Evolutionary conservation across 2,113 vertebrate species (phyloP).

Genomic region (Meleagris gallopavo): DNA sequence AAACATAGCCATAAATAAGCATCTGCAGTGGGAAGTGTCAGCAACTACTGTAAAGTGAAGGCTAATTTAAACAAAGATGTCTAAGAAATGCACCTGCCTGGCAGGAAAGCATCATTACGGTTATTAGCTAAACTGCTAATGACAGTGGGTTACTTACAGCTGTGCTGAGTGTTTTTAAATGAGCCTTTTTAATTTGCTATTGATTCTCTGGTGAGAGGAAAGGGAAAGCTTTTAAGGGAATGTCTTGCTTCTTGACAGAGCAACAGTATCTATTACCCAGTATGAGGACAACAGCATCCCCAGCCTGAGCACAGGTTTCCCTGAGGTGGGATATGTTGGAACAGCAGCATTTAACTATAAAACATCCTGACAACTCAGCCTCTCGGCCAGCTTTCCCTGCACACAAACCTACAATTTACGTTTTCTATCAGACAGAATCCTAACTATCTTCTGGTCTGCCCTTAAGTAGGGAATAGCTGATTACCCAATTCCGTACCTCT

Average conservation of each 20-base stretch:
- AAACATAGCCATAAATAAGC: neutral
- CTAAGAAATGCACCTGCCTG: neutral
- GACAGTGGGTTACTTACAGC: neutral
- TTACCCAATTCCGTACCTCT: conserved; percentile 7
- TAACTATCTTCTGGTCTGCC: neutral
- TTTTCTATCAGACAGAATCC: neutral
- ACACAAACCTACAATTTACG: neutral
- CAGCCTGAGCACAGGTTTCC: neutral
- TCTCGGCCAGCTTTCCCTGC: neutral
- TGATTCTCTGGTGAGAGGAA: conserved; percentile 41
- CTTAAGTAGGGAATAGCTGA: neutral
- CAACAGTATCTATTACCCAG: neutral
- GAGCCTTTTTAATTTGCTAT: conserved; percentile 23
- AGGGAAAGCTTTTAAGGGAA: neutral
- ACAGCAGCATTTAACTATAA: neutral
- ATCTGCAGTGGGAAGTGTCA: neutral
- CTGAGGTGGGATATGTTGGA: neutral
- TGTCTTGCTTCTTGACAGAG: neutral
- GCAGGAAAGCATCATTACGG: neutral
- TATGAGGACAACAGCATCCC: neutral
- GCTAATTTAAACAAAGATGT: neutral
- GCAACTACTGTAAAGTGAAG: neutral
- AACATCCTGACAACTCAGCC: neutral
- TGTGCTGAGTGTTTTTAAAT: conserved; percentile 17
- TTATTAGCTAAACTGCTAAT: conserved; percentile 35